These are phyloP conservation scores for Anoplius nigerrimus DNA, from an alignment of 2,888 invertebrate species.

Conservation along the genomic window DNA sequence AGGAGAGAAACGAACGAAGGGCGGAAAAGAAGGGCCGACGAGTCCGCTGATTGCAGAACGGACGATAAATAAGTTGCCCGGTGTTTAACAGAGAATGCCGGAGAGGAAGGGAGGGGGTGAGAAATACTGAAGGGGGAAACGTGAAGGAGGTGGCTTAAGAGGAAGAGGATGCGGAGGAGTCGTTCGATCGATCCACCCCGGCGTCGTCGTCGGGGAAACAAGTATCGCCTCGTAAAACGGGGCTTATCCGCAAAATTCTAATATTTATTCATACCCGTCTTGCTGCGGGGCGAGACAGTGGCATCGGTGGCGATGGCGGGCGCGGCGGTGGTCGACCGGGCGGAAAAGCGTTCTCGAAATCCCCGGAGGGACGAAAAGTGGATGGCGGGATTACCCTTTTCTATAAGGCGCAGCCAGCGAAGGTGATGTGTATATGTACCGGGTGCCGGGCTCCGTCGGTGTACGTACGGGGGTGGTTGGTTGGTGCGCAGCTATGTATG, in stretches of 20 bases:
- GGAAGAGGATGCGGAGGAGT: conserved; percentile 15
- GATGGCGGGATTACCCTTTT: conserved; percentile 69
- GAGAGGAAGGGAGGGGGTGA: conserved; percentile 10
- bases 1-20: no score
- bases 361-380: conserved; percentile 67
- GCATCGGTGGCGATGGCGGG: conserved; percentile 36
- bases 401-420: conserved; percentile 55
- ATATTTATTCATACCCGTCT: conserved; percentile 71
- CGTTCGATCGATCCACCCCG: conserved; percentile 63
- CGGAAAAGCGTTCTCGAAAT: conserved; percentile 71
- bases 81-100: not conserved
- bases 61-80: no score
- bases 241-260: conserved; percentile 71
- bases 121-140: conserved; percentile 21
- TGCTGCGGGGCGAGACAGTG: conserved; percentile 32
- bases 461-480: conserved; percentile 21
- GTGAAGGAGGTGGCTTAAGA: conserved; percentile 25
- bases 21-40: no score
- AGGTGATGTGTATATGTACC: conserved; percentile 20
- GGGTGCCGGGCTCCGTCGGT: not conserved
- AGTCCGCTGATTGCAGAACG: no score
- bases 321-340: conserved; percentile 60
- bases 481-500: conserved; percentile 13
- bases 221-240: conserved; percentile 71
- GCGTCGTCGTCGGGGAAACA: conserved; percentile 58